Percentiles rank a stretch among this genome's conserved stretches.
phyloP scores from a whole-genome alignment of 2,797 vertebrate species.

The Eulemur mongoz region DNA sequence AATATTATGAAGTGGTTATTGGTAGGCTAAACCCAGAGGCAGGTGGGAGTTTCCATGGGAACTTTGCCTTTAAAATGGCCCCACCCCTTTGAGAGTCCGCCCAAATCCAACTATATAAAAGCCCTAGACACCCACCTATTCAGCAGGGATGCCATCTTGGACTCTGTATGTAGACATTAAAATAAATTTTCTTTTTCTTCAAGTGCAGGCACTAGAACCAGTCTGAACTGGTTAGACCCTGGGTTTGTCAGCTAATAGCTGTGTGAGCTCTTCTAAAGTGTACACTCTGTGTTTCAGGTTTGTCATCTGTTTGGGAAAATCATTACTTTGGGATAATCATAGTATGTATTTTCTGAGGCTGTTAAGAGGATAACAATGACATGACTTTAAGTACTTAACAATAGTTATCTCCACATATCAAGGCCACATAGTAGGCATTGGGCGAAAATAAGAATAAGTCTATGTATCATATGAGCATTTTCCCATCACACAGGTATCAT shows the following conservation, averaged over 20 bases:
- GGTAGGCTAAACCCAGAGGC: too few species aligned
- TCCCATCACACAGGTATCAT: background rate
- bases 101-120: too few species aligned
- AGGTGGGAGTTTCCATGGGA: too few species aligned
- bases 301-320: background rate
- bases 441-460: background rate
- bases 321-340: background rate
- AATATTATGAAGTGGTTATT: background rate
- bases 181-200: too few species aligned
- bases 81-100: too few species aligned
- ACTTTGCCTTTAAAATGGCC: too few species aligned
- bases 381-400: background rate
- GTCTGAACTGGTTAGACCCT: background rate
- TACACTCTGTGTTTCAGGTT: background rate
- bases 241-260: background rate
- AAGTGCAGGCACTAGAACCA: background rate
- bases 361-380: background rate
- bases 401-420: background rate
- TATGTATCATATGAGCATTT: background rate
- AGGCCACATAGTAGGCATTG: too few species aligned
- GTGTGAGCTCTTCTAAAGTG: background rate
- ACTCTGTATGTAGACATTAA: too few species aligned
- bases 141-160: too few species aligned
- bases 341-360: background rate
- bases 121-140: too few species aligned